phyloP scores from a whole-genome alignment of 2,113 vertebrate species.

The Neogale vison region DNA sequence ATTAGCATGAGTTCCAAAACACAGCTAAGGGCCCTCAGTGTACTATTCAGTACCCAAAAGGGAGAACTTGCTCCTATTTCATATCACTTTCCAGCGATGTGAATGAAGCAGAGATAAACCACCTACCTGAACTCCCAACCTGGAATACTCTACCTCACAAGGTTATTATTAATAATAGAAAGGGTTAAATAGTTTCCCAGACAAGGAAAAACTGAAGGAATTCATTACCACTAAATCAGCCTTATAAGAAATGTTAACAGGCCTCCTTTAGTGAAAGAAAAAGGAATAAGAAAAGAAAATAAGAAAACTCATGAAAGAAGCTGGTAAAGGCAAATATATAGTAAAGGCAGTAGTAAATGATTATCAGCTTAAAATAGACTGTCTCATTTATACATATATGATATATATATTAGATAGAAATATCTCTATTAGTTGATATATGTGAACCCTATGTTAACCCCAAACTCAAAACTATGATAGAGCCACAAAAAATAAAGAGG shows the following conservation, averaged over 20 bases:
- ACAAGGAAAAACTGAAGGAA: background rate
- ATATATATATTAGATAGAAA: background rate
- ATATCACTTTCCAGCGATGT: background rate
- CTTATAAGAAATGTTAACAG: background rate
- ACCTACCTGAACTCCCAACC: background rate
- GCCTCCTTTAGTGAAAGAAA: background rate
- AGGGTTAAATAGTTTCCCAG: background rate
- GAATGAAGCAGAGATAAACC: background rate
- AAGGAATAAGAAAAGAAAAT: background rate
- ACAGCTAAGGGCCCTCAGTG: fast-evolving
- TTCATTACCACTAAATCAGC: background rate
- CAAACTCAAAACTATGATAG: background rate
- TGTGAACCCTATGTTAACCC: background rate
- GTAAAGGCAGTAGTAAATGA: background rate
- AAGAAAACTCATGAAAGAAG: background rate
- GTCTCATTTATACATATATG: background rate
- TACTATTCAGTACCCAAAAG: background rate
- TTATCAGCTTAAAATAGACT: background rate
- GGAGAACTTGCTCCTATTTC: background rate
- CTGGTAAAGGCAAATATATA: background rate
- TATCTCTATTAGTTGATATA: background rate
- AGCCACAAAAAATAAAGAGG: background rate
- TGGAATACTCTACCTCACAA: background rate
- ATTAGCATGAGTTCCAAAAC: background rate
- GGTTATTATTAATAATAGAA: background rate